Conservation (phyloP, 1,140 invertebrate species). For the Plutomurus gul region DNA sequence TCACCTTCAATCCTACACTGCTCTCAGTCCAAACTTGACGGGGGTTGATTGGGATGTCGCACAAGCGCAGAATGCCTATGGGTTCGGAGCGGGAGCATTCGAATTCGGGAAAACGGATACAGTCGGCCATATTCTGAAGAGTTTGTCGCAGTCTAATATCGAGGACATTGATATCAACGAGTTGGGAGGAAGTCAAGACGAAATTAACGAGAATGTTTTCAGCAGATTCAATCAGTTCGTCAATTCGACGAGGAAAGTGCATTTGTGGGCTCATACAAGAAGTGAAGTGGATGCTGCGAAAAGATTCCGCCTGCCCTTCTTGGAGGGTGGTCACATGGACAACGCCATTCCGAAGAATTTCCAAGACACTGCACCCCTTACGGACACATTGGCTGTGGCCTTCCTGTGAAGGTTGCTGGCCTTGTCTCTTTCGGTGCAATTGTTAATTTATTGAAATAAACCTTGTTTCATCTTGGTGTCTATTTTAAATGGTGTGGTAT, state of each 20-base stretch:
- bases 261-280: not conserved
- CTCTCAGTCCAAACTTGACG: not conserved
- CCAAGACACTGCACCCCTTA: not conserved
- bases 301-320: not conserved
- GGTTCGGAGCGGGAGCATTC: not conserved
- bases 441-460: not conserved
- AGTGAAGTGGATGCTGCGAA: not conserved
- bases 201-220: constrained; percentile 8
- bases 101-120: constrained; percentile 2
- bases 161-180: not conserved
- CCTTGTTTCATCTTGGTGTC: not conserved
- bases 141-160: not conserved
- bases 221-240: not conserved
- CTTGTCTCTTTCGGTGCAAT: not conserved
- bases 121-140: not conserved
- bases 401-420: no score
- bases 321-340: not conserved
- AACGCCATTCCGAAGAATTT: not conserved
- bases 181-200: not conserved
- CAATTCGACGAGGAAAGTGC: not conserved
- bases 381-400: not conserved
- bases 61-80: not conserved
- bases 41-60: not conserved
- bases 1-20: not conserved
- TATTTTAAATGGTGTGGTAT: no score